Conservation (phyloP, 2,113 vertebrate genomes). For the Sminthopsis crassicaudata region DNA sequence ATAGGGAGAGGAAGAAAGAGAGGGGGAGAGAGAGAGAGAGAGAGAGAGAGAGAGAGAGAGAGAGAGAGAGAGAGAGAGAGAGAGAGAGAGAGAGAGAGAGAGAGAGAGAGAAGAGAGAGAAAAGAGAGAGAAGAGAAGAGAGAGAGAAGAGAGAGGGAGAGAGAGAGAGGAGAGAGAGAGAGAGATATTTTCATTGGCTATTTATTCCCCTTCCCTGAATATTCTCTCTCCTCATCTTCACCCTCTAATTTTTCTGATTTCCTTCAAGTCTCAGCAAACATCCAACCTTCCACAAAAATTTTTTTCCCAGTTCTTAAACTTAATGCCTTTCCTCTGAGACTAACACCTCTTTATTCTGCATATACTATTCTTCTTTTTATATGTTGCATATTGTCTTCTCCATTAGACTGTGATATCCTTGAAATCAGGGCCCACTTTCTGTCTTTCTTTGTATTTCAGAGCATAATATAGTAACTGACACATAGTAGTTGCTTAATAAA, state of each 20-base stretch:
- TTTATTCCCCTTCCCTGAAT: background rate
- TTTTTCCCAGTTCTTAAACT: background rate
- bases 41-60: no score
- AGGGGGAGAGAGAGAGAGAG: no score
- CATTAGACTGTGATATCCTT: background rate
- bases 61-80: no score
- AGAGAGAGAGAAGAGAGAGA: no score
- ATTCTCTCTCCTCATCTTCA: background rate
- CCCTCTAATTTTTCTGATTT: background rate
- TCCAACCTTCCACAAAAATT: background rate
- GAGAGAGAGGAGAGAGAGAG: no score
- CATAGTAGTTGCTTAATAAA: background rate
- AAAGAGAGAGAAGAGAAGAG: rapidly evolving
- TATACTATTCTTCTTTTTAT: background rate
- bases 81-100: no score
- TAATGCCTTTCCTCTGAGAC: background rate
- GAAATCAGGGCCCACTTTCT: background rate
- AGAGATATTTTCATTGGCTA: background rate
- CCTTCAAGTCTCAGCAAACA: background rate
- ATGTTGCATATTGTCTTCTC: background rate
- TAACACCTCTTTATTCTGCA: background rate
- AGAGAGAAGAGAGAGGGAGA: no score
- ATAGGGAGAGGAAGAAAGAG: no score
- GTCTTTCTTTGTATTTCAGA: background rate
- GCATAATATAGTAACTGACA: background rate